These are phyloP conservation scores for Tenualosa thibaudeaui DNA, from an alignment of 2,797 vertebrate genomes.

Conservation along the genomic window DNA sequence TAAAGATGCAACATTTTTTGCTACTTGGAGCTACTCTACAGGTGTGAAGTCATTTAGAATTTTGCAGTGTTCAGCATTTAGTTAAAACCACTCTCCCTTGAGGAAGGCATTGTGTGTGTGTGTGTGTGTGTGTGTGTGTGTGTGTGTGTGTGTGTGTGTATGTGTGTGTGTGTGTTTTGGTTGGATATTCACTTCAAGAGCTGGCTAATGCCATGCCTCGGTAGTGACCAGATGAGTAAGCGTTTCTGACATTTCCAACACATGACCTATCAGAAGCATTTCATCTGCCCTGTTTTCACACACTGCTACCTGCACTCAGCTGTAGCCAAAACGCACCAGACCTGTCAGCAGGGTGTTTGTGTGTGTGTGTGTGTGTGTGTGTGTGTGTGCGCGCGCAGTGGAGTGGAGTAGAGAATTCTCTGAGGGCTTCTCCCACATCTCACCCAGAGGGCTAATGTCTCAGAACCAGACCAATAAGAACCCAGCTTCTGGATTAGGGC, in stretches of 20 bases:
- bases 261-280: constrained; percentile 3
- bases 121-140: not conserved
- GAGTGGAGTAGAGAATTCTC: not conserved
- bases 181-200: not conserved
- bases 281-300: not conserved
- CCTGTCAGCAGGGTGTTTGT: not conserved
- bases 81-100: not conserved
- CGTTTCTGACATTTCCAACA: not conserved
- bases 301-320: not conserved
- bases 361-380: constrained; percentile 12
- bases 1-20: not conserved
- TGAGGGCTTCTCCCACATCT: not conserved
- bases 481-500: not conserved
- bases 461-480: not conserved
- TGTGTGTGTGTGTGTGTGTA: not conserved
- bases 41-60: not conserved
- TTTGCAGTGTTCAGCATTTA: not conserved
- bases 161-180: not conserved
- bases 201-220: not conserved
- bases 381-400: not conserved
- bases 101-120: not conserved
- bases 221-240: not conserved
- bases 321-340: not conserved
- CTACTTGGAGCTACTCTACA: not conserved
- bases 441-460: not conserved